These are phyloP conservation scores for Megaceryle torquata DNA, from an alignment of 2,113 vertebrate genomes.

Conservation along the genomic window DNA sequence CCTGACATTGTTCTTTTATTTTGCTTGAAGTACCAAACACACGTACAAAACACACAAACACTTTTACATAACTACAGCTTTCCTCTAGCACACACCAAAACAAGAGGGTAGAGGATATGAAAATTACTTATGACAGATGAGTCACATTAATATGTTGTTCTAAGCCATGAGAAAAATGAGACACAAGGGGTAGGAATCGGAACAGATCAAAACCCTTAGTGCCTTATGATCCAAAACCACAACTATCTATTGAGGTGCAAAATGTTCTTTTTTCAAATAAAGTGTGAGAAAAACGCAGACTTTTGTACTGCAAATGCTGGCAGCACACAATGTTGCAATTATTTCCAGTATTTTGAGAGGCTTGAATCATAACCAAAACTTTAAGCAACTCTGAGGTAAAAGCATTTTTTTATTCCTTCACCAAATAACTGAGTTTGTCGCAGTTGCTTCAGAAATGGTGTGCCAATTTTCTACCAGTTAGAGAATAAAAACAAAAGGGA, in stretches of 20 bases:
- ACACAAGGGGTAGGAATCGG: conserved; percentile 17
- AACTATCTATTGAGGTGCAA: conserved; percentile 61
- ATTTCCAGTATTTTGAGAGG: conserved; percentile 32
- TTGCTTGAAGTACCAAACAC: background rate
- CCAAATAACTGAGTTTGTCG: background rate
- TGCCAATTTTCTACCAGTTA: background rate
- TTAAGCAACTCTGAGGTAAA: conserved; percentile 12
- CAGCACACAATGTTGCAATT: conserved; percentile 51
- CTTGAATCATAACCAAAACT: conserved; percentile 31
- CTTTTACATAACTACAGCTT: background rate
- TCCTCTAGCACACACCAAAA: conserved; percentile 11
- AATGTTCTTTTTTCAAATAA: conserved; percentile 52
- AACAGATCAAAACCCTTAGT: conserved; percentile 8
- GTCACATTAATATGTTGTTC: conserved; percentile 51
- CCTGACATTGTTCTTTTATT: background rate
- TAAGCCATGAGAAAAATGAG: conserved; percentile 43
- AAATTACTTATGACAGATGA: conserved; percentile 61
- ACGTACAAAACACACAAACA: background rate
- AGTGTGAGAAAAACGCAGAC: conserved; percentile 24
- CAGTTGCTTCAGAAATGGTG: background rate
- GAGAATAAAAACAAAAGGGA: background rate
- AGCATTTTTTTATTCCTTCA: background rate
- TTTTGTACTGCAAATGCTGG: conserved; percentile 36
- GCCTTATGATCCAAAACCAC: conserved; percentile 38
- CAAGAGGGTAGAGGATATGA: background rate